Evolutionary conservation across 1,140 invertebrate genomes (phyloP).

Genomic region (Triops longicaudatus): DNA sequence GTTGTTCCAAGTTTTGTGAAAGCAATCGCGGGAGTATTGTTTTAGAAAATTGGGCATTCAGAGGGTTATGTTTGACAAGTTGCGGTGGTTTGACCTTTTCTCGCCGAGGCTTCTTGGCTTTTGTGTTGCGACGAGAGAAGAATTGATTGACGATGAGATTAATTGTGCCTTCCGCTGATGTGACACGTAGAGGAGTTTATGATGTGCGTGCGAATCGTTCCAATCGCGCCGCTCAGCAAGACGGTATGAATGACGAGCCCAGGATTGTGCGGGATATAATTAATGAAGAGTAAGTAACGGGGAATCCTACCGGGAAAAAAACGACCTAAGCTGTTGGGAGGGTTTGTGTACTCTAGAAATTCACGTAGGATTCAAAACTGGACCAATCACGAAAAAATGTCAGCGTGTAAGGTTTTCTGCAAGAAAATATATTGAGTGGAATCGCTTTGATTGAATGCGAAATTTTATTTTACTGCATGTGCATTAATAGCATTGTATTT

Average conservation of each 20-base stretch:
- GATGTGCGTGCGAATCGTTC: background rate
- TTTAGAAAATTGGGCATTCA: too few relatives aligned
- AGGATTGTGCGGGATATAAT: background rate
- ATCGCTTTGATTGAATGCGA: too few relatives aligned
- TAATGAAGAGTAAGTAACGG: background rate
- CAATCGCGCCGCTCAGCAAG: background rate
- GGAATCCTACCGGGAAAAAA: background rate
- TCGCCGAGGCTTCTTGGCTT: background rate
- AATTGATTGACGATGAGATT: background rate
- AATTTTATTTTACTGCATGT: too few relatives aligned
- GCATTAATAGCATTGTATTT: too few relatives aligned
- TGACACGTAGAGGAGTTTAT: background rate
- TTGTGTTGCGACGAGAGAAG: background rate
- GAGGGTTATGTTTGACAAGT: background rate
- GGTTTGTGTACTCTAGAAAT: too few relatives aligned
- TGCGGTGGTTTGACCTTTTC: background rate
- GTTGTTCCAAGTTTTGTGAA: too few relatives aligned
- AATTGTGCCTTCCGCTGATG: background rate
- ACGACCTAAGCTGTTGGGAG: too few relatives aligned
- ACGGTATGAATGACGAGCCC: background rate
- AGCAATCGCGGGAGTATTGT: too few relatives aligned
- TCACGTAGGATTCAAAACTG: too few relatives aligned
- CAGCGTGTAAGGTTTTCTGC: too few relatives aligned
- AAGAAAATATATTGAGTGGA: too few relatives aligned
- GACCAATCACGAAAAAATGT: too few relatives aligned